A percentile compares a stretch with the other conserved stretches of the same genome.
phyloP scores from a whole-genome alignment of 2,797 vertebrate species.

The Poeciliopsis turneri region DNA sequence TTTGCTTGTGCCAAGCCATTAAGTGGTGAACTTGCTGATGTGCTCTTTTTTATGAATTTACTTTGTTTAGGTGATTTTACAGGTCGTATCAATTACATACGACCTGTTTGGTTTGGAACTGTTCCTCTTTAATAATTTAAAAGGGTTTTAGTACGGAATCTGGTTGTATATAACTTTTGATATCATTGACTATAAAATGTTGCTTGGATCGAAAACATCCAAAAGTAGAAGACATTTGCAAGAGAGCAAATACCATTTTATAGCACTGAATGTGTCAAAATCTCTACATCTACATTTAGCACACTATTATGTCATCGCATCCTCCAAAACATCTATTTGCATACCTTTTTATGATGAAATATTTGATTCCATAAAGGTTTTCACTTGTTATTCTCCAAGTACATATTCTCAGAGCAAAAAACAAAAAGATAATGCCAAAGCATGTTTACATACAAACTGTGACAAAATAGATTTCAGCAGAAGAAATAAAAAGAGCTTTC shows the following conservation, averaged over 20 bases:
- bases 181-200: background rate
- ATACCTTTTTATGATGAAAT: background rate
- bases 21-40: too few relatives aligned
- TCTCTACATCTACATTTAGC: background rate
- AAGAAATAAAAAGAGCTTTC: conserved; percentile 19
- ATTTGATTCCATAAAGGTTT: background rate
- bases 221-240: background rate
- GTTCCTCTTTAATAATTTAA: background rate
- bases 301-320: background rate
- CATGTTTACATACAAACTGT: conserved; percentile 7
- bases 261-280: background rate
- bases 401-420: background rate
- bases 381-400: background rate
- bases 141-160: background rate
- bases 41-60: too few relatives aligned
- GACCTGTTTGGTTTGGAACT: background rate
- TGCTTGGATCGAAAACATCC: background rate
- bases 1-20: background rate
- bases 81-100: background rate
- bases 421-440: background rate
- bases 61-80: background rate
- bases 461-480: conserved; percentile 27
- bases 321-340: background rate
- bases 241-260: background rate
- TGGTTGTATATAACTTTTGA: background rate